Evolutionary conservation across 2,113 vertebrate species (phyloP).

Genomic region (Poeciliopsis turrubarensis): DNA sequence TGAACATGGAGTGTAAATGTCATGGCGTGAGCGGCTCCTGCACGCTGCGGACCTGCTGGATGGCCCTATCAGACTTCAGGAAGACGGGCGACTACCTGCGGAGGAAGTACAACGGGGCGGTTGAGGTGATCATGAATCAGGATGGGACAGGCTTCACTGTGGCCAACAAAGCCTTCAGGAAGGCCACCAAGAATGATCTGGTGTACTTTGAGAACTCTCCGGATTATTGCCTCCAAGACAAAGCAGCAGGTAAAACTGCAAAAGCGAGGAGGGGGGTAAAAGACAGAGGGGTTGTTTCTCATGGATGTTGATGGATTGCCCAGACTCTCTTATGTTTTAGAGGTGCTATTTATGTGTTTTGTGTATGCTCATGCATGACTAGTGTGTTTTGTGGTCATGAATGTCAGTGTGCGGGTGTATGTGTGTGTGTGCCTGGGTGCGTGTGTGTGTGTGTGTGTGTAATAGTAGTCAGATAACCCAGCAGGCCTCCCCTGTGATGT

Average conservation of each 20-base stretch:
- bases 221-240: constrained; percentile 96
- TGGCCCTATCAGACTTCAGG: constrained; percentile 95
- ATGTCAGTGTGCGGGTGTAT: constrained; percentile 44
- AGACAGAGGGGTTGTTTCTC: constrained; percentile 44
- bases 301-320: constrained; percentile 70
- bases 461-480: constrained; percentile 68
- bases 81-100: constrained; percentile 94
- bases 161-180: constrained; percentile 94
- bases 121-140: constrained; percentile 97
- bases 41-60: constrained; percentile 96
- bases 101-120: constrained; percentile 94
- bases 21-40: constrained; percentile 97
- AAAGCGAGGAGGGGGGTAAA: constrained; percentile 10
- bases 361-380: constrained; percentile 67
- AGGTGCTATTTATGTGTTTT: constrained; percentile 59
- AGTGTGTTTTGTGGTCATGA: constrained; percentile 57
- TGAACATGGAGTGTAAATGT: constrained; percentile 98
- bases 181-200: constrained; percentile 94
- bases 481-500: constrained; percentile 67
- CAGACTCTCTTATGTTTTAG: constrained; percentile 60
- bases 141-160: constrained; percentile 94
- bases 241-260: constrained; percentile 88
- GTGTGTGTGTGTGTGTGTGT: constrained; percentile 41
- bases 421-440: constrained; percentile 36
- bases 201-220: constrained; percentile 99